Base-by-base conservation (phyloP, 2,888 invertebrate species). In the Chesias legatella region DNA sequence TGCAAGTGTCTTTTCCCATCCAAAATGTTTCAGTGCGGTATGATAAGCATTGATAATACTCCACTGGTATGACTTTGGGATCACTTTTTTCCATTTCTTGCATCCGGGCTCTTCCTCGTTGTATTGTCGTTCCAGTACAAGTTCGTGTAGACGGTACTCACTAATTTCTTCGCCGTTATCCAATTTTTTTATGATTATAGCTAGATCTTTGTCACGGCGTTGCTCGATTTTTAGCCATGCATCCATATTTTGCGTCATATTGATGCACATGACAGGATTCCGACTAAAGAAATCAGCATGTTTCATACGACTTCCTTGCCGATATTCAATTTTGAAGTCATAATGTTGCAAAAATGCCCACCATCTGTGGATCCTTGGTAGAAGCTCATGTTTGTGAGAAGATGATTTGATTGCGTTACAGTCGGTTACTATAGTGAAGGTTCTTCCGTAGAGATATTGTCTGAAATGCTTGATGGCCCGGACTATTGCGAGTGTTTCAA, bases 391-490 rank as follows among this genome's bases (percentile, higher is more conserved):
- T 30, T 63, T 62, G 0, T 13, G 30, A 25, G 57, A 37, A 0
- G 61, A 61, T 0, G 41, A 3, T 40, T 62, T 60, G 0, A 62
- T 33, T 0, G 60, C 34, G 31, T 60, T 65, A 10, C 65, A 65
- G 8, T 65, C 60, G 0, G 59, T 60, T 0, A 63, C 45, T 5
- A 63, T 37, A 34, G 30, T 59, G 22, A 64, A 61, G 0, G 21
- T 3, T 0, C 46, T 32, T 0, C 60, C 58, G 0, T 58, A 9
- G 0, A 64, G 7, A 22, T 59, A 60, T 3, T 57, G 55, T 0
- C 60, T 21, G 24, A 61, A 62, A 25, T 60, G 25, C 1, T 6
- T 3, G 3, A 26, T 2, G 6, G 25, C 8, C 6, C 6, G 8
- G 1, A 26, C 25, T 6, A 26, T 10, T 6, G 25, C 25, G 1